Evolutionary conservation across 2,113 vertebrate genomes (phyloP).

Genomic region (Cynopterus brachyotis): DNA sequence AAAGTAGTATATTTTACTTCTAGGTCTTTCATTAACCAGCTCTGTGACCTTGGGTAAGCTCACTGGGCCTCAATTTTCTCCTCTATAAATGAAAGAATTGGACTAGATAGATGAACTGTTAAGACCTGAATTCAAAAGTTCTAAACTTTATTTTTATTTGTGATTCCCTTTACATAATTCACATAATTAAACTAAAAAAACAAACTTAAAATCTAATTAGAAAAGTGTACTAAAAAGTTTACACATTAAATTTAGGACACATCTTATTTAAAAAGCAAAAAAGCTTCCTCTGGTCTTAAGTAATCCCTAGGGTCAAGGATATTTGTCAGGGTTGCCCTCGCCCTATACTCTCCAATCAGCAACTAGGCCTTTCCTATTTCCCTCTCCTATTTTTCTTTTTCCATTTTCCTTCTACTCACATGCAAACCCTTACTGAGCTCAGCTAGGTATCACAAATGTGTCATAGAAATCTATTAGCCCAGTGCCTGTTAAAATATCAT

Average conservation of each 20-base stretch:
- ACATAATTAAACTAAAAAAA: conserved; percentile 12
- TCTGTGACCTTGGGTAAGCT: background rate
- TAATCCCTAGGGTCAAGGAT: background rate
- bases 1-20: background rate
- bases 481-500: background rate
- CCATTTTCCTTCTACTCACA: background rate
- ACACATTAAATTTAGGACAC: background rate
- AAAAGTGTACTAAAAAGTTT: background rate
- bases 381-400: background rate
- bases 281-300: conserved; percentile 12
- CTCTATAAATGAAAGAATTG: background rate
- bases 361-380: background rate
- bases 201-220: background rate
- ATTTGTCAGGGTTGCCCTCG: background rate
- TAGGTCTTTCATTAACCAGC: background rate
- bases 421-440: background rate
- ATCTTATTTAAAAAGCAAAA: background rate
- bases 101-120: background rate
- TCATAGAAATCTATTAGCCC: background rate
- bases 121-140: background rate
- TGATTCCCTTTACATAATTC: conserved; percentile 18
- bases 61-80: background rate
- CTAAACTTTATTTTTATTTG: background rate
- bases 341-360: background rate
- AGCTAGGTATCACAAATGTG: background rate